These are phyloP conservation scores for Adrianichthys oophorus DNA, from an alignment of 2,797 vertebrate genomes.

Conservation along the genomic window DNA sequence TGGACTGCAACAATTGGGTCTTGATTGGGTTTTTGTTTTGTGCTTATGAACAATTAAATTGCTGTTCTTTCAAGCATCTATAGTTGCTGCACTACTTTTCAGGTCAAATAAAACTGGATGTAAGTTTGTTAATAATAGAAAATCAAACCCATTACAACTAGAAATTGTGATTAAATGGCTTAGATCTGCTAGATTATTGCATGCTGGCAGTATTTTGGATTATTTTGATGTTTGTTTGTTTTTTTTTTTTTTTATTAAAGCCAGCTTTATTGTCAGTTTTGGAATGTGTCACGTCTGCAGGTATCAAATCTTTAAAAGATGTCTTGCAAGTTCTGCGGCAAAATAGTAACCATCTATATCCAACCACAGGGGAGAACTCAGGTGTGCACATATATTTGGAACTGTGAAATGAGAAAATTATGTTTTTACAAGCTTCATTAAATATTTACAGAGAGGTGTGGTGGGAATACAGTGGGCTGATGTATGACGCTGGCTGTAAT, in stretches of 20 bases:
- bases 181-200: conserved; percentile 31
- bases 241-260: conserved; percentile 12
- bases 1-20: conserved; percentile 3
- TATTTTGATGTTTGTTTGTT: conserved; percentile 60
- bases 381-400: not conserved
- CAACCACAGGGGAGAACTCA: too few relatives aligned
- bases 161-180: conserved; percentile 27
- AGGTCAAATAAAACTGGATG: conserved; percentile 5
- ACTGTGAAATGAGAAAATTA: conserved; percentile 1
- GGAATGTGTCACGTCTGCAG: conserved; percentile 40
- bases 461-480: conserved; percentile 24
- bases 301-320: conserved; percentile 33
- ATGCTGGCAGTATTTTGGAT: conserved; percentile 33
- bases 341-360: not conserved
- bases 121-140: conserved; percentile 16
- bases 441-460: conserved; percentile 11
- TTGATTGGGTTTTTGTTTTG: conserved; percentile 14
- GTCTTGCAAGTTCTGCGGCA: conserved; percentile 13
- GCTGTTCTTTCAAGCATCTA: not conserved
- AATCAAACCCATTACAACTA: conserved; percentile 5
- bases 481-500: conserved; percentile 50
- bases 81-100: conserved; percentile 13
- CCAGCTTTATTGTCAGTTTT: conserved; percentile 45
- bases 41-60: conserved; percentile 17
- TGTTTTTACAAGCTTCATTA: not conserved